phyloP scores from a whole-genome alignment of 2,113 vertebrate genomes.

The crab-eating macaque (Macaca fascicularis) region T2T-MFA8v1.1 NC_088375.1:222434501-222435000 shows the following conservation, averaged over 20 bases:
- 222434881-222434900: background rate
- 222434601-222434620: too few relatives aligned
- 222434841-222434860: constrained; percentile 3
- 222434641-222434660: background rate
- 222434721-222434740: background rate
- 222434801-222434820: background rate
- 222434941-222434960: background rate
- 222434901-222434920: background rate
- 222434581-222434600: background rate
- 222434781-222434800: background rate
- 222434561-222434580: background rate
- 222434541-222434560: background rate
- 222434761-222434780: background rate
- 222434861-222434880: background rate
- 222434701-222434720: constrained; percentile 33
- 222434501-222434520: background rate
- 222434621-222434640: too few relatives aligned
- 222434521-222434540: background rate
- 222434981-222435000: background rate
- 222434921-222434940: background rate
- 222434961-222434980: background rate
- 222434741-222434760: background rate
- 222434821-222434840: background rate
- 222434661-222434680: background rate
- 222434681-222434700: background rate